Evolutionary conservation across 2,113 vertebrate genomes (phyloP), one percentile per base, ranked within the genome.

Genomic region (Chloropsis hardwickii): DNA sequence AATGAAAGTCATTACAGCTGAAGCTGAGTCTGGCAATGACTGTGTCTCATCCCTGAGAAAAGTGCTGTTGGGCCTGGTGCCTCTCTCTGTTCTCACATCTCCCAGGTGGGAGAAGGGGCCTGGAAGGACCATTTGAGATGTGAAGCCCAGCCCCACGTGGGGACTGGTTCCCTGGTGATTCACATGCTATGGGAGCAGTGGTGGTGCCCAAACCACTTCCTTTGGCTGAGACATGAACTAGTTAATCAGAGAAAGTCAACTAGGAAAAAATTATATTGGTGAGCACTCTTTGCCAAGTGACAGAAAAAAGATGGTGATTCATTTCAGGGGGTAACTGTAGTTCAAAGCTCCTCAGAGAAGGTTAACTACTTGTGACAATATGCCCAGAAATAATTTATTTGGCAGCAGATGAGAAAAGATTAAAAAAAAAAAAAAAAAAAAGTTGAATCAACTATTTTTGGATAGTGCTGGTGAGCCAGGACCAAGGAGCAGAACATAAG

Each of bases 361-460:
- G 85, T 94, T 95, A 91, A 81, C 81, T 86, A 20, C 85, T 90
- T 11, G 16, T 94, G 60, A 95, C 86, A 78, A 40, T 73, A 57
- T 48, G 79, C 86, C 90, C 88, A 95, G 92, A 90, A 95, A 92
- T 88, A 58, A 95, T 89, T 91, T 61, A 85, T 94, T 84, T 89
- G 81, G 91, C 89, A 91, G 74, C 4, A 4, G 61, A 81, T 44
- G 39, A 94, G 44, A 81, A 87, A 70, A 42, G 23, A 76, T 35
- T 21, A 9, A 53, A 33, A 12, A 44, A 39, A 71, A 9, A 53
- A 33, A 12, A 44, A 39, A 71, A 39, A n/a, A 58, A 62, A 69
- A 54, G 21, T 71, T 37, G 51, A 83, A 93, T 44, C 81, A 73
- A 88, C 40, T 94, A 88, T 92, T 93, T 95, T 74, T 74, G 90